Conservation (phyloP, 2,113 vertebrate species). For the Bujurquina vittata region DNA sequence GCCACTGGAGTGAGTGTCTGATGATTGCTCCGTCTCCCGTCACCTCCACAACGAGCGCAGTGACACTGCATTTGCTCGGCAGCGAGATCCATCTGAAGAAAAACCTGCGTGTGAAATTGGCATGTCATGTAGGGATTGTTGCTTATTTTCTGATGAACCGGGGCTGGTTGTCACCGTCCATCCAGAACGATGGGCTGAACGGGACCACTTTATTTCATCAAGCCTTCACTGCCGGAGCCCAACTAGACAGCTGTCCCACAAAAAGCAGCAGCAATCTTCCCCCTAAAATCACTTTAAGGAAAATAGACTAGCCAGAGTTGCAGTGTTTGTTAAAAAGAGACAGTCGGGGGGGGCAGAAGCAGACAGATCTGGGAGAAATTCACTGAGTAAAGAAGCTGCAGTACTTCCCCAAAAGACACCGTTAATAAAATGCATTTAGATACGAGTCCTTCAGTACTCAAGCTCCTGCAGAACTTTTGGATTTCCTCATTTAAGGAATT, state of each 20-base stretch:
- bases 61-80: slow-evolving; percentile 25
- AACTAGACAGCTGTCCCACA: slow-evolving; percentile 23
- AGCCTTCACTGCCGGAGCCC: background rate
- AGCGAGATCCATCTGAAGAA: background rate
- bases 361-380: background rate
- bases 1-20: slow-evolving; percentile 11
- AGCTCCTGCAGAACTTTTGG: background rate
- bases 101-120: slow-evolving; percentile 24
- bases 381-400: background rate
- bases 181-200: background rate
- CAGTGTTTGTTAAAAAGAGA: fast-evolving
- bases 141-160: background rate
- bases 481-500: background rate
- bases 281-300: slow-evolving; percentile 1
- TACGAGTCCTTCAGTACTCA: background rate
- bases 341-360: background rate
- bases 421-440: too few species aligned
- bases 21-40: slow-evolving; percentile 31
- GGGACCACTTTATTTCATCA: background rate
- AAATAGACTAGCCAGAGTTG: background rate
- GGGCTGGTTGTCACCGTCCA: slow-evolving; percentile 6
- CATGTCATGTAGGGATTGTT: background rate
- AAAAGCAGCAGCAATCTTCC: slow-evolving; percentile 3
- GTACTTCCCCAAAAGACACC: too few species aligned
- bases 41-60: slow-evolving; percentile 21